Percentiles rank a stretch among this genome's conserved stretches.
Conservation (phyloP, 2,797 vertebrate genomes). For the Serranus cabrilla region DNA sequence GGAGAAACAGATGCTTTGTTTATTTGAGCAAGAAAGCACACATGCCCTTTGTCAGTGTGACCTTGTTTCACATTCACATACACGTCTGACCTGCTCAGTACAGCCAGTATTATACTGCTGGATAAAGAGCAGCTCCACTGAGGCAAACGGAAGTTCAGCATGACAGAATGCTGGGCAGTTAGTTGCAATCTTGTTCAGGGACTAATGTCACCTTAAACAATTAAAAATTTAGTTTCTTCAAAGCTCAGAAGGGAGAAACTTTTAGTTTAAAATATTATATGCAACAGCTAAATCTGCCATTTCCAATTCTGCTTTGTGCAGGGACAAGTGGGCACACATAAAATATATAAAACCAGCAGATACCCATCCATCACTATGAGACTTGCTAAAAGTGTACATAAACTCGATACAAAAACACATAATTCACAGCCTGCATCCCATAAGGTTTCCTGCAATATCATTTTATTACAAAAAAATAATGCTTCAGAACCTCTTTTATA, state of each 20-base stretch:
- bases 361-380: slow-evolving; percentile 14
- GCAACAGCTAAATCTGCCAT: slow-evolving; percentile 9
- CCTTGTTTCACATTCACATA: slow-evolving; percentile 44
- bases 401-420: slow-evolving; percentile 28
- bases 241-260: background rate
- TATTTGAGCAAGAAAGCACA: slow-evolving; percentile 45
- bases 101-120: slow-evolving; percentile 15
- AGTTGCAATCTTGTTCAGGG: slow-evolving; percentile 5
- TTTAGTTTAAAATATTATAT: slow-evolving; percentile 4
- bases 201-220: slow-evolving; percentile 7
- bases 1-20: slow-evolving; percentile 43
- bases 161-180: background rate
- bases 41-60: slow-evolving; percentile 43
- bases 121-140: slow-evolving; percentile 28
- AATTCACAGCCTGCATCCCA: slow-evolving; percentile 38
- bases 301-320: background rate
- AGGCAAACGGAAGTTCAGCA: background rate
- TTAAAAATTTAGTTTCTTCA: background rate
- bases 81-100: slow-evolving; percentile 6
- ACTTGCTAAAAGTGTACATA: slow-evolving; percentile 19
- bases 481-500: slow-evolving; percentile 27
- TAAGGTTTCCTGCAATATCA: slow-evolving; percentile 43
- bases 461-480: slow-evolving; percentile 59
- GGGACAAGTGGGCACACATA: background rate
- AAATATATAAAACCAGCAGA: slow-evolving; percentile 17